Conservation (phyloP, 2,113 vertebrate genomes). For the Oophaga pumilio region DNA sequence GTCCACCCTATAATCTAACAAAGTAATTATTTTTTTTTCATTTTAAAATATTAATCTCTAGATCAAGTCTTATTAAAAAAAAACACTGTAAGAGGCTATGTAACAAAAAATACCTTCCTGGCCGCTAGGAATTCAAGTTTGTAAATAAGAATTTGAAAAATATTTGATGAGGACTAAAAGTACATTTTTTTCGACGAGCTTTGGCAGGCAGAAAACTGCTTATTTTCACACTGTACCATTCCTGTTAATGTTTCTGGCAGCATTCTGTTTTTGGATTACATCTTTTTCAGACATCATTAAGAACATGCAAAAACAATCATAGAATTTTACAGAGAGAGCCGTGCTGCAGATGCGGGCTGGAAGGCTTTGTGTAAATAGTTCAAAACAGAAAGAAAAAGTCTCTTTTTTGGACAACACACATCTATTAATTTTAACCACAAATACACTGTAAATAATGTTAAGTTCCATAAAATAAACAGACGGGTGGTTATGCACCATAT, state of each 20-base stretch:
- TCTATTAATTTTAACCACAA: constrained; percentile 70
- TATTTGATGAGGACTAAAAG: constrained; percentile 11
- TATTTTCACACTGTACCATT: constrained; percentile 50
- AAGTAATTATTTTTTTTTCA: background rate
- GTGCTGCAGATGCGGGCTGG: constrained; percentile 58
- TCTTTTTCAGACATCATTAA: constrained; percentile 61
- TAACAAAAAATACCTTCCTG: background rate
- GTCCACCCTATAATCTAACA: background rate
- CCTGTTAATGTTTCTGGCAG: constrained; percentile 60
- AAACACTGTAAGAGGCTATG: background rate
- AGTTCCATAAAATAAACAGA: constrained; percentile 70
- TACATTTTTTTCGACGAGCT: constrained; percentile 44
- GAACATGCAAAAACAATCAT: constrained; percentile 60
- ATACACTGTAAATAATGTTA: constrained; percentile 69
- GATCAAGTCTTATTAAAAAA: background rate
- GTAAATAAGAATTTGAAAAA: background rate
- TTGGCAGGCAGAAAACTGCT: constrained; percentile 57
- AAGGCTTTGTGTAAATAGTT: constrained; percentile 55
- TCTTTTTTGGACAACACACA: constrained; percentile 58
- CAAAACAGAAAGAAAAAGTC: constrained; percentile 59
- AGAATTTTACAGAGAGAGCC: constrained; percentile 55
- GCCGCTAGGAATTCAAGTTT: background rate
- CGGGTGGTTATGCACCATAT: constrained; percentile 63
- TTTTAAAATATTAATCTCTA: background rate
- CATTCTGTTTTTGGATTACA: constrained; percentile 47